Percentiles rank a stretch among this genome's conserved stretches.
These are phyloP conservation scores for Antedon mediterranea DNA, from an alignment of 53 echinoderm and acorn worm genomes.

Conservation along the genomic window DNA sequence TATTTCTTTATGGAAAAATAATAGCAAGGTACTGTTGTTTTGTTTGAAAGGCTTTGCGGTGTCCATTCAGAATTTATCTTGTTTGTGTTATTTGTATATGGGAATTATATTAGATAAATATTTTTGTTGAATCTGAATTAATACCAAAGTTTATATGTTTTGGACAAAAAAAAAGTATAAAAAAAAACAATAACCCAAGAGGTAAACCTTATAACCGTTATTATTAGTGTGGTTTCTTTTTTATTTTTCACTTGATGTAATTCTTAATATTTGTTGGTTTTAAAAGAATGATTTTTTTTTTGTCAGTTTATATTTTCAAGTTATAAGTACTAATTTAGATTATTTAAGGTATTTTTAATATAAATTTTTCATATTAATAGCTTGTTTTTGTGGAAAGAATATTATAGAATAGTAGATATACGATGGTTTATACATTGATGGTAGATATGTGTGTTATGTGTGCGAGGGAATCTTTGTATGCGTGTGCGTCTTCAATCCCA, in stretches of 20 bases:
- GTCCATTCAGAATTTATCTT: background rate
- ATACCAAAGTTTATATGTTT: conserved; percentile 66
- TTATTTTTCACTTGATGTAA: conserved; percentile 1
- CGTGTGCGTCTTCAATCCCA: background rate
- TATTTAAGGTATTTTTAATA: background rate
- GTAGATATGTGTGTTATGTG: too few relatives aligned
- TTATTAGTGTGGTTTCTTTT: background rate
- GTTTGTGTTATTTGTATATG: conserved; percentile 28
- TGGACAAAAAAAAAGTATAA: conserved; percentile 10
- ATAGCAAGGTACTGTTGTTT: background rate
- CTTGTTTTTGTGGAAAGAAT: background rate
- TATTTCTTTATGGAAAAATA: background rate
- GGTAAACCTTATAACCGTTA: background rate
- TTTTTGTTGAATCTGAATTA: conserved; percentile 22
- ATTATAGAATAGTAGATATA: background rate
- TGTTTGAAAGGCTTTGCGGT: background rate
- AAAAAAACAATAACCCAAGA: background rate
- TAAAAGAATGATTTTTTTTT: background rate
- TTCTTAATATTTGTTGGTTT: background rate
- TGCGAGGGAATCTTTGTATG: background rate
- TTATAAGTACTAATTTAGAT: conserved; percentile 1
- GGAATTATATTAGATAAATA: conserved; percentile 21
- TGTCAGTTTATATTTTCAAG: background rate
- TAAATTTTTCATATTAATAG: background rate
- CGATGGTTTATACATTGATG: background rate